These are phyloP conservation scores for Eptesicus fuscus DNA, from an alignment of 2,113 vertebrate genomes.

Conservation along the genomic window DNA sequence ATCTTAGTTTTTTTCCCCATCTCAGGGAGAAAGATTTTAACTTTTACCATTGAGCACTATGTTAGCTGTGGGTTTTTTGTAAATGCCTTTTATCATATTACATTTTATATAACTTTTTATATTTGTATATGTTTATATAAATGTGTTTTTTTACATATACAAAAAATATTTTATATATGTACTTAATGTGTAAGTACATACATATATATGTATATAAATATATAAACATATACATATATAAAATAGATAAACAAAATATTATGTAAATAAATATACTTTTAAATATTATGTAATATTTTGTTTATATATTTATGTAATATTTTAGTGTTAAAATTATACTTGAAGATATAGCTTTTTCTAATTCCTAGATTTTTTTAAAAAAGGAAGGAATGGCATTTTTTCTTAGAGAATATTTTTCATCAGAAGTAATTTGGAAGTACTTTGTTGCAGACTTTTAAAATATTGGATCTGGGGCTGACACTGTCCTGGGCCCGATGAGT, in stretches of 20 bases:
- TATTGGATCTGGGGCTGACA: background rate
- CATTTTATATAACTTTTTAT: background rate
- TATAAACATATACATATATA: background rate
- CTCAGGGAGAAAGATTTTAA: background rate
- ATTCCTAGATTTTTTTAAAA: background rate
- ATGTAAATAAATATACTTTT: background rate
- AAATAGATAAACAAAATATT: background rate
- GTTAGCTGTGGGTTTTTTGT: background rate
- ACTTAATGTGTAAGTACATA: background rate
- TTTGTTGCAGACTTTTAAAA: background rate
- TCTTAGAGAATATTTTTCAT: background rate
- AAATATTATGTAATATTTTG: background rate
- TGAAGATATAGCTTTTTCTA: background rate
- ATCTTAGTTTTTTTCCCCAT: background rate
- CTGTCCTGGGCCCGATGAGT: background rate
- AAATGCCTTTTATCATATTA: background rate
- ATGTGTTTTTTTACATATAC: background rate
- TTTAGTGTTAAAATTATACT: background rate
- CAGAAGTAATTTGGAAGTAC: background rate
- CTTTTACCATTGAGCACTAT: background rate
- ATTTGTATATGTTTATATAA: background rate
- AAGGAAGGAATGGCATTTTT: background rate
- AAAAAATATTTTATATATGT: background rate
- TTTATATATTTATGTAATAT: background rate
- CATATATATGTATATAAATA: background rate